These are phyloP conservation scores for Trisateles emortualis DNA, from an alignment of 2,888 invertebrate species.

Conservation along the genomic window DNA sequence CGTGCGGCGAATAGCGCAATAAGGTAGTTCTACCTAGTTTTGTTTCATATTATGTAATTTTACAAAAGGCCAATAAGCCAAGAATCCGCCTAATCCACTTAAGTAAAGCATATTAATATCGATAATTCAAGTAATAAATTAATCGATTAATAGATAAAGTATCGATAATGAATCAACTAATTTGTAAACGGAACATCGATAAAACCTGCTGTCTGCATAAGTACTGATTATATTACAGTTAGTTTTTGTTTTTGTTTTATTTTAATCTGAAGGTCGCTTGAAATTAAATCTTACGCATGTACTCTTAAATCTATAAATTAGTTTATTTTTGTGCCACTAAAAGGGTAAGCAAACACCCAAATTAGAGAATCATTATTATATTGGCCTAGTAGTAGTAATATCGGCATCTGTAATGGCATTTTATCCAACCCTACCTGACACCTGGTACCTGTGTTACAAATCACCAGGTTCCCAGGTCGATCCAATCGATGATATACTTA, in stretches of 20 bases:
- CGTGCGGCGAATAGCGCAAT: too few relatives aligned
- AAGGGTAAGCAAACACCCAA: too few relatives aligned
- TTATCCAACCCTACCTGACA: too few relatives aligned
- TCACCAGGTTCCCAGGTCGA: too few relatives aligned
- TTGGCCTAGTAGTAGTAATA: too few relatives aligned
- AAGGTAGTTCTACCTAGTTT: too few relatives aligned
- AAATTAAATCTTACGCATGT: too few relatives aligned
- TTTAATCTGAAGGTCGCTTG: slow-evolving; percentile 17
- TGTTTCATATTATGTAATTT: neutral
- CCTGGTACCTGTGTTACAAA: too few relatives aligned
- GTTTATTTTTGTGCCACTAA: too few relatives aligned
- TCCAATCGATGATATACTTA: neutral
- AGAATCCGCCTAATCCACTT: slow-evolving; percentile 26
- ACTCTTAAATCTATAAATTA: too few relatives aligned
- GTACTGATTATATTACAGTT: slow-evolving; percentile 14
- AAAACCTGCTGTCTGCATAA: slow-evolving; percentile 24
- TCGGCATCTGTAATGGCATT: too few relatives aligned
- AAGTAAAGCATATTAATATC: slow-evolving; percentile 37
- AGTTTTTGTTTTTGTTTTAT: slow-evolving; percentile 5
- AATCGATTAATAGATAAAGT: slow-evolving; percentile 30
- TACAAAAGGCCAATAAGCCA: slow-evolving; percentile 26
- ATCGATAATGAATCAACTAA: slow-evolving; percentile 34
- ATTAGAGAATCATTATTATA: too few relatives aligned
- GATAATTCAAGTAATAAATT: slow-evolving; percentile 31
- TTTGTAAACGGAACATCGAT: slow-evolving; percentile 30